Conservation (phyloP, 2,113 vertebrate genomes). For the Fulmarus glacialis region DNA sequence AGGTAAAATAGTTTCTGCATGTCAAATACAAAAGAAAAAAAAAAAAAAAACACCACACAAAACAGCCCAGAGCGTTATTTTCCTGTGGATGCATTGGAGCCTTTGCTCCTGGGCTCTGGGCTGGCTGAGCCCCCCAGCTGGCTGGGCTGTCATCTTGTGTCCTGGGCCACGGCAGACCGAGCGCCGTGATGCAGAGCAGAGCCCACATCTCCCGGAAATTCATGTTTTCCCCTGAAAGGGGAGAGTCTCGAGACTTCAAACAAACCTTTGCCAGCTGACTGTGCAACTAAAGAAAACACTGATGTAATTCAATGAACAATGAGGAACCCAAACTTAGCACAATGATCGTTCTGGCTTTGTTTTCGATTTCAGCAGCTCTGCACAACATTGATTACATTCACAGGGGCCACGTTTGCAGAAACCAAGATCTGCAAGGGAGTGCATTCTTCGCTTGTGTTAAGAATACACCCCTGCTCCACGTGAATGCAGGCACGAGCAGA, state of each 20-base stretch:
- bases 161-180: neutral
- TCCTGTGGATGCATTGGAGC: neutral
- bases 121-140: neutral
- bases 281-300: constrained; percentile 66
- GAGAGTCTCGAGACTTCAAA: constrained; percentile 49
- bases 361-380: constrained; percentile 50
- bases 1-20: neutral
- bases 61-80: neutral
- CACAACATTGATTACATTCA: constrained; percentile 26
- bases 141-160: neutral
- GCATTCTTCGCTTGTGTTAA: neutral
- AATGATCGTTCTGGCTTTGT: constrained; percentile 56
- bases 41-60: neutral
- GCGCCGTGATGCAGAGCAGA: neutral
- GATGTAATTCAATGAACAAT: constrained; percentile 53
- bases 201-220: neutral
- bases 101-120: neutral
- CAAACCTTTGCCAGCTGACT: constrained; percentile 57
- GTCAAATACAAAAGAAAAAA: neutral
- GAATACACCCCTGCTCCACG: neutral
- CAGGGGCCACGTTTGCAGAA: constrained; percentile 24
- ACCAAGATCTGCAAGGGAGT: neutral
- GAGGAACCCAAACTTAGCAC: constrained; percentile 64
- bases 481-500: fast-evolving
- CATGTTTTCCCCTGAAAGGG: constrained; percentile 24